Base-by-base conservation (phyloP, 2,797 vertebrate species). In the Trachurus trachurus region DNA sequence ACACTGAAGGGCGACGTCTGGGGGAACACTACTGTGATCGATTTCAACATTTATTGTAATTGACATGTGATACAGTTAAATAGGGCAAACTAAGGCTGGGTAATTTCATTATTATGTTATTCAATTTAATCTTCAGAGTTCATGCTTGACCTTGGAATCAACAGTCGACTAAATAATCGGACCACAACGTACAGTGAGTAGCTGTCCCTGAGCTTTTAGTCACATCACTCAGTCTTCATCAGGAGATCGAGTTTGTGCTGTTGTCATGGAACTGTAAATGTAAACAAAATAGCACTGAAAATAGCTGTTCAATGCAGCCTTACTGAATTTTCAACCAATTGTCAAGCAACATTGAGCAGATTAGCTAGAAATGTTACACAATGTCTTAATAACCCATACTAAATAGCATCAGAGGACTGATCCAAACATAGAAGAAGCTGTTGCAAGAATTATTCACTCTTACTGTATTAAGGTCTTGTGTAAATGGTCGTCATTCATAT, bases 31-130 rank as follows among this genome's bases (percentile, higher is more conserved):
- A 0, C 58, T 19, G 50, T 45, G 40, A 56, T 39, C 26, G 13
- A 71, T 60, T n/a, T 29, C n/a, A 60, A 6, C 31, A 31, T 76
- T 66, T 62, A 75, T 50, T 62, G 22, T 16, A 17, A 60, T 10
- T n/a, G 10, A 52, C 12, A 68, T 39, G 17, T 40, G 22, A 50
- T 26, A 49, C 66, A 49, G 12, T 67, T 52, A 42, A 8, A 21
- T 58, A 37, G 22, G 10, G 49, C 15, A 45, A 39, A 68, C 4
- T 11, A 16, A 4, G 1, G 7, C 19, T 50, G 17, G 22, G 31
- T 34, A 22, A 19, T 50, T 26, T 45, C 31, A 54, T 44, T 21
- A 21, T 15, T 7, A 44, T 45, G 15, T 29, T 31, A 21, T 15
- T 31, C n/a, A n/a, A 1, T 5, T 21, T 13, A 16, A 39, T n/a